A percentile compares a stretch with the other conserved stretches of the same genome.
Evolutionary conservation across 2,797 vertebrate species (phyloP).

Genomic region (Oreochromis mossambicus): DNA sequence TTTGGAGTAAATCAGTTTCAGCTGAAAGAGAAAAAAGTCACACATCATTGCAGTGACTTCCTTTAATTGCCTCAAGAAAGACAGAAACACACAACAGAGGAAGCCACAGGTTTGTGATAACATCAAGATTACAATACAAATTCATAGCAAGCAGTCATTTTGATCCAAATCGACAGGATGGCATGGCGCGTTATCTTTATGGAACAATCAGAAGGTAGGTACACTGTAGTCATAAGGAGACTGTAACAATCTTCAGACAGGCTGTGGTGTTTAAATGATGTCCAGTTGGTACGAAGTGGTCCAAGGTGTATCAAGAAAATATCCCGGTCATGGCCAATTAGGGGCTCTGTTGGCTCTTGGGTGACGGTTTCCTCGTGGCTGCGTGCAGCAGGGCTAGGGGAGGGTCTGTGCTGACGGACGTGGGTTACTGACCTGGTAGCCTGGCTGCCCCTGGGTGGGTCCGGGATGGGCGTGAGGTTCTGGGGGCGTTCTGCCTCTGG

Average conservation of each 20-base stretch:
- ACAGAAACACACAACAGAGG: neutral
- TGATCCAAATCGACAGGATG: rapidly evolving
- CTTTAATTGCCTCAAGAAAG: neutral
- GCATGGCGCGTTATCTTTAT: neutral
- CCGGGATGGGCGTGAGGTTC: no score
- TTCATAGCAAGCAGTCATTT: neutral
- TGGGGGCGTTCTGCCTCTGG: no score
- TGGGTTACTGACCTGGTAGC: no score
- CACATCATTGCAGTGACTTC: rapidly evolving
- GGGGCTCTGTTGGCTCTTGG: no score
- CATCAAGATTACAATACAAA: neutral
- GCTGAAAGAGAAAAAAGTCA: slow-evolving; percentile 66
- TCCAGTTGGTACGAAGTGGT: neutral
- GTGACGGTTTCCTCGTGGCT: no score
- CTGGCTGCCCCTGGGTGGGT: no score
- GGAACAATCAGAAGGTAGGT: neutral
- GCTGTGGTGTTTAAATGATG: neutral
- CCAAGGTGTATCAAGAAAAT: neutral
- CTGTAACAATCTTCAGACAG: neutral
- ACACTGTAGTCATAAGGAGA: neutral
- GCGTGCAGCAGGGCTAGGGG: no score
- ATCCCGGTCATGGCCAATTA: no score
- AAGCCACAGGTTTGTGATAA: neutral
- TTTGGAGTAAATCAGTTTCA: slow-evolving; percentile 76
- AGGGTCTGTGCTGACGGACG: no score